Conservation (phyloP, 2,888 invertebrate genomes). For the Dicranocentrus wangi region DNA sequence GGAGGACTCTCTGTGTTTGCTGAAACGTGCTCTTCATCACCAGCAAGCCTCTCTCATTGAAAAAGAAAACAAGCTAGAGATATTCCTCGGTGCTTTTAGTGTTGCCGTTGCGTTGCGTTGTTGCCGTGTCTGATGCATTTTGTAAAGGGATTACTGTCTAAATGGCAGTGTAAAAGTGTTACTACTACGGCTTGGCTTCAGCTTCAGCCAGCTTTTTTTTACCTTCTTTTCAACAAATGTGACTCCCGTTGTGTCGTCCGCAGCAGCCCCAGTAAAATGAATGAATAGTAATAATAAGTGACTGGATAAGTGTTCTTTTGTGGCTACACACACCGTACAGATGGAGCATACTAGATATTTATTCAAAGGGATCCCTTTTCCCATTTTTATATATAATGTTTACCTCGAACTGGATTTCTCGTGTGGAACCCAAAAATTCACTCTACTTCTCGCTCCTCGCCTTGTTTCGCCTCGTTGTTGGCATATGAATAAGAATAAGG, state of each 20-base stretch:
- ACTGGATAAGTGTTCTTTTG: conserved; percentile 32
- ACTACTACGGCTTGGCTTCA: conserved; percentile 22
- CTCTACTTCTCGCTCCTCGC: too few relatives aligned
- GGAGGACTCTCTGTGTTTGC: too few relatives aligned
- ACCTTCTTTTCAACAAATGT: conserved; percentile 13
- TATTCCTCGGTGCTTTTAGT: too few relatives aligned
- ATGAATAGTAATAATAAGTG: conserved; percentile 42
- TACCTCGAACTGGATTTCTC: neutral
- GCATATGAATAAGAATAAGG: conserved; percentile 19
- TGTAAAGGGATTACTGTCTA: conserved; percentile 31
- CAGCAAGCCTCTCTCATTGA: too few relatives aligned
- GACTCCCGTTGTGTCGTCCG: conserved; percentile 28
- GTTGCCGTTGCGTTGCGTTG: too few relatives aligned
- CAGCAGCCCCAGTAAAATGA: neutral
- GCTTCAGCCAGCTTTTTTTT: too few relatives aligned
- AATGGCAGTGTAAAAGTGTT: conserved; percentile 30
- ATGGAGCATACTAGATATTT: neutral
- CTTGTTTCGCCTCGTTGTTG: too few relatives aligned
- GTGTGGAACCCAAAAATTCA: too few relatives aligned
- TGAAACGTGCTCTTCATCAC: too few relatives aligned
- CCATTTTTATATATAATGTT: neutral
- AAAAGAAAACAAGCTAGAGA: too few relatives aligned
- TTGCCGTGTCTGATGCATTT: neutral
- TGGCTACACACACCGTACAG: conserved; percentile 9
- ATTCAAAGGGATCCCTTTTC: conserved; percentile 27